These are phyloP conservation scores for Holcopasites calliopsidis DNA, from an alignment of 1,140 invertebrate species.

Conservation along the genomic window DNA sequence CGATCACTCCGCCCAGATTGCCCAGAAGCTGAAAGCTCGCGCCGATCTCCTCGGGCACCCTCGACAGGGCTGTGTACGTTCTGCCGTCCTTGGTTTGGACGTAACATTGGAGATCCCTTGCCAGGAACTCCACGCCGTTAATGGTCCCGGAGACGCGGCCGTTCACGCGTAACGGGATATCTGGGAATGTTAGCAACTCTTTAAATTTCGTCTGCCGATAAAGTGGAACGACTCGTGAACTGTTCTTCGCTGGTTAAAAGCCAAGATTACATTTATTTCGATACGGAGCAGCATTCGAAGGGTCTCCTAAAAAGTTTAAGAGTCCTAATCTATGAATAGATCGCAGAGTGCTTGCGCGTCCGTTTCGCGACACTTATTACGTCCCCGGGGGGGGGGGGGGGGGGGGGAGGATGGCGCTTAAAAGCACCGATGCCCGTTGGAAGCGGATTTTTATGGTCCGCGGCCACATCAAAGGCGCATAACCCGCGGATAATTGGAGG, in stretches of 20 bases:
- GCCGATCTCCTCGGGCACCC: constrained; percentile 86
- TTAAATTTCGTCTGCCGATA: not conserved
- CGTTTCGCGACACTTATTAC: constrained; percentile 28
- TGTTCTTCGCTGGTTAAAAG: too few species aligned
- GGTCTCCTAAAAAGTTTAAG: constrained; percentile 51
- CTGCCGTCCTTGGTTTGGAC: constrained; percentile 93
- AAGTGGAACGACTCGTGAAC: not conserved
- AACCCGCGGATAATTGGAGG: constrained; percentile 36
- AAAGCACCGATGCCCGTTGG: constrained; percentile 4
- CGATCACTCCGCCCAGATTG: constrained; percentile 89
- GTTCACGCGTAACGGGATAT: constrained; percentile 89
- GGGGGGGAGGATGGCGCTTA: constrained; percentile 20
- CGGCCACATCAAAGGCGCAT: constrained; percentile 40
- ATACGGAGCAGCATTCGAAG: not conserved
- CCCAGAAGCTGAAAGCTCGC: constrained; percentile 89
- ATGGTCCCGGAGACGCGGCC: constrained; percentile 90
- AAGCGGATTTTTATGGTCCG: constrained; percentile 25
- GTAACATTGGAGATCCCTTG: constrained; percentile 95
- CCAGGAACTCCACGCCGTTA: constrained; percentile 87
- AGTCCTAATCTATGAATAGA: constrained; percentile 74
- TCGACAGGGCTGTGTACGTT: constrained; percentile 94
- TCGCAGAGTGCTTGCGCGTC: constrained; percentile 49
- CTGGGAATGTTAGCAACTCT: constrained; percentile 74
- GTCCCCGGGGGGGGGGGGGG: not conserved
- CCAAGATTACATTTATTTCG: too few species aligned